These are phyloP conservation scores for Xestia c-nigrum DNA, from an alignment of 2,888 invertebrate genomes.

Conservation along the genomic window DNA sequence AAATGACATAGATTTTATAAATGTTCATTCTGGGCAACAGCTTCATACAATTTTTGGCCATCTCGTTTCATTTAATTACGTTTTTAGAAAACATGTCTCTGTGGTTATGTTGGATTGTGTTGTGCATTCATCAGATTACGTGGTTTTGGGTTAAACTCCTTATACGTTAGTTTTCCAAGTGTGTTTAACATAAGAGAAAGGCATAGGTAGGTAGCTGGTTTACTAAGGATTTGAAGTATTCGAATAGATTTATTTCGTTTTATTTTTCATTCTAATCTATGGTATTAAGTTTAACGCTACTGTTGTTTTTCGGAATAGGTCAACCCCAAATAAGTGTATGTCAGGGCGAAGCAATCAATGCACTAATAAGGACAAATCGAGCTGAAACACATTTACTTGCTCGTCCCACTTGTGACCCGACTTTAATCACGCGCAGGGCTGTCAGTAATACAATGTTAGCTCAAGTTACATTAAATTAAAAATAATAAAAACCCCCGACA, in stretches of 20 bases:
- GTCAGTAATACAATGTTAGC: slow-evolving; percentile 2
- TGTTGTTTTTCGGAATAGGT: slow-evolving; percentile 12
- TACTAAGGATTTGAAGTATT: not conserved
- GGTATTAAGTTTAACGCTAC: not conserved
- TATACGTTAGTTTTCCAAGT: not conserved
- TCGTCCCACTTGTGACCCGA: slow-evolving; percentile 51
- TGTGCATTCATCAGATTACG: slow-evolving; percentile 15
- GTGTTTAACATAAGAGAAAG: not conserved
- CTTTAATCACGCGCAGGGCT: slow-evolving; percentile 54
- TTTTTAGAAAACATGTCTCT: not conserved
- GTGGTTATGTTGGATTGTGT: no score
- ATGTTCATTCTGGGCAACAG: no score
- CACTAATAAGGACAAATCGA: slow-evolving; percentile 67
- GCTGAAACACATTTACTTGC: slow-evolving; percentile 59
- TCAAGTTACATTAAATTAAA: no score
- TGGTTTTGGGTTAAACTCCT: slow-evolving; percentile 6
- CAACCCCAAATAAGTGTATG: slow-evolving; percentile 34
- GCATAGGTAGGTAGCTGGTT: no score
- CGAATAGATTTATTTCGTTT: not conserved
- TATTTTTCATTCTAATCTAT: not conserved
- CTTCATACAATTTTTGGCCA: no score
- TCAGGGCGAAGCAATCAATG: slow-evolving; percentile 58
- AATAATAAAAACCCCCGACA: no score
- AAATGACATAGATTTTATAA: no score
- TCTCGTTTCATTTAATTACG: not conserved